Evolutionary conservation across 2,888 invertebrate species (phyloP).

Genomic region (Epirrhoe alternata): DNA sequence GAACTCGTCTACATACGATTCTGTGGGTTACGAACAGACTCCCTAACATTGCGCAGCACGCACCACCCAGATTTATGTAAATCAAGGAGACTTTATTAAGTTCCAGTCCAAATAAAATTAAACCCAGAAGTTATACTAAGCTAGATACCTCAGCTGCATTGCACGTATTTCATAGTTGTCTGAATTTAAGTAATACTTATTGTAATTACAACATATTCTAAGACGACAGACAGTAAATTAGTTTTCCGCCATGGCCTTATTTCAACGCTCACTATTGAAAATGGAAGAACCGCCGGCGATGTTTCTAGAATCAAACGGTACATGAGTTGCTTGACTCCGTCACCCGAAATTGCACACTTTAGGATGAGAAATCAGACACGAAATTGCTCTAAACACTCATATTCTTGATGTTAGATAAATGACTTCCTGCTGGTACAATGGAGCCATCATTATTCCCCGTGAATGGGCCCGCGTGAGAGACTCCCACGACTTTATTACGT

Average conservation of each 20-base stretch:
- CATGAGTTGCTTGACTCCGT: conserved; percentile 58
- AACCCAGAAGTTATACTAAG: too few relatives aligned
- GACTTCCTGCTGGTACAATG: conserved; percentile 83
- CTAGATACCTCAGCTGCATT: too few relatives aligned
- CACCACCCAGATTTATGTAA: too few relatives aligned
- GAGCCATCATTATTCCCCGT: conserved; percentile 81
- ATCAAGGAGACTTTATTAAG: too few relatives aligned
- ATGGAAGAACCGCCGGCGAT: conserved; percentile 9
- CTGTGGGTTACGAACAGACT: too few relatives aligned
- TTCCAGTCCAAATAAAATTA: too few relatives aligned
- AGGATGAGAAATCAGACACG: conserved; percentile 80
- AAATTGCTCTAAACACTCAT: conserved; percentile 84
- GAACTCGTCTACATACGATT: too few relatives aligned
- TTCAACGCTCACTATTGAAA: not conserved
- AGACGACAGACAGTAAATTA: not conserved
- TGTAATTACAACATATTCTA: too few relatives aligned
- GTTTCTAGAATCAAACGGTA: conserved; percentile 45
- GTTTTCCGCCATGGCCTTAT: not conserved
- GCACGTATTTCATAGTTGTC: too few relatives aligned
- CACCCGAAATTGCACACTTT: conserved; percentile 80
- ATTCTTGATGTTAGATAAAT: conserved; percentile 85
- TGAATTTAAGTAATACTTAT: too few relatives aligned
- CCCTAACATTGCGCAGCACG: too few relatives aligned
- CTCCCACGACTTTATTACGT: conserved; percentile 83
- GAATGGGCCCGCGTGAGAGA: conserved; percentile 79